phyloP scores from a whole-genome alignment of 35 echinoderm and acorn worm genomes.

The Heliocidaris tuberculata region DNA sequence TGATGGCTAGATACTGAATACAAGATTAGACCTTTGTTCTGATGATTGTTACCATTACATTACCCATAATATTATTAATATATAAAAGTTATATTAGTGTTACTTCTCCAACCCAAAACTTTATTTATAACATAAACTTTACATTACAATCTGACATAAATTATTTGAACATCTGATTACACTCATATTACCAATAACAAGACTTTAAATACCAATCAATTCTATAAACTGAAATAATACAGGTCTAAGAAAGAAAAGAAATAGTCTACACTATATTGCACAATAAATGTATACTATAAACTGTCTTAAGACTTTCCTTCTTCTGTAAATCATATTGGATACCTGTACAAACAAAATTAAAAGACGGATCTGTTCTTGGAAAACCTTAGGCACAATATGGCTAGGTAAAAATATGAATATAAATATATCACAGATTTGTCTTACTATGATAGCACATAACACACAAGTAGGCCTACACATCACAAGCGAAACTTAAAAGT shows the following conservation, averaged over 20 bases:
- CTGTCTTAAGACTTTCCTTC: not conserved
- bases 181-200: not conserved
- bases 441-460: not conserved
- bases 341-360: not conserved
- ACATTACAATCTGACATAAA: not conserved
- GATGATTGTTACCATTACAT: not conserved
- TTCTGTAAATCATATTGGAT: not conserved
- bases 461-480: not conserved
- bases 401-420: not conserved
- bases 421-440: not conserved
- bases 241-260: not conserved
- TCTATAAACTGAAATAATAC: not conserved
- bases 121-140: not conserved
- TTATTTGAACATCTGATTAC: too few species aligned
- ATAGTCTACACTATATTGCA: not conserved
- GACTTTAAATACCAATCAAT: not conserved
- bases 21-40: not conserved
- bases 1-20: not conserved
- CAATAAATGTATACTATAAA: not conserved
- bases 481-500: not conserved
- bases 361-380: not conserved
- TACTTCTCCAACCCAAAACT: not conserved
- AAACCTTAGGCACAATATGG: not conserved
- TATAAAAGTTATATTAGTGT: not conserved
- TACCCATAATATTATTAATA: not conserved